A percentile compares a stretch with the other conserved stretches of the same genome.
phyloP scores from a whole-genome alignment of 2,888 invertebrate species.

The Drosophila ezoana region DNA sequence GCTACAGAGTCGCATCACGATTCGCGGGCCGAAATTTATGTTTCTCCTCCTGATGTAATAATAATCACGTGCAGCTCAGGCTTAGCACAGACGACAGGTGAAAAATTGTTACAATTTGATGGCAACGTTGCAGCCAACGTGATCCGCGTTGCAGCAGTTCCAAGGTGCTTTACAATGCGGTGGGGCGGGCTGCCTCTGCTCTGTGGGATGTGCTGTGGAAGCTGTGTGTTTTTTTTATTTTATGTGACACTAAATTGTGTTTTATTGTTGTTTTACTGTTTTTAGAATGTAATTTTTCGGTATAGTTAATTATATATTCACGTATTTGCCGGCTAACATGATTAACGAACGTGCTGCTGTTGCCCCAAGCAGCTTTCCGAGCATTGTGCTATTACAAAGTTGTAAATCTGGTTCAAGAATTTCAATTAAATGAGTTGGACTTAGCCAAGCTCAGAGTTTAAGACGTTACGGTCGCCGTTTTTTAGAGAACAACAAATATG shows the following conservation, averaged over 20 bases:
- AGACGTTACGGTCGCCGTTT: no score
- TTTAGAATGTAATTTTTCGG: slow-evolving; percentile 60
- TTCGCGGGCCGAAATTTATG: slow-evolving; percentile 69
- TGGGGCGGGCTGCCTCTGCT: slow-evolving; percentile 9
- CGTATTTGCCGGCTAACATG: slow-evolving; percentile 41
- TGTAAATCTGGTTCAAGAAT: slow-evolving; percentile 49
- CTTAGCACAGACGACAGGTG: slow-evolving; percentile 62
- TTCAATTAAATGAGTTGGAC: slow-evolving; percentile 33
- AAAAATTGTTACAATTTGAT: slow-evolving; percentile 79
- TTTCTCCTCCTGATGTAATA: slow-evolving; percentile 73
- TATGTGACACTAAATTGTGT: slow-evolving; percentile 68
- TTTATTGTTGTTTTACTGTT: slow-evolving; percentile 58
- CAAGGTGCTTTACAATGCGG: slow-evolving; percentile 10
- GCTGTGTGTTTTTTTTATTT: slow-evolving; percentile 29
- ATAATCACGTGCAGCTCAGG: slow-evolving; percentile 68
- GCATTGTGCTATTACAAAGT: slow-evolving; percentile 22
- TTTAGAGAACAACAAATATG: neutral
- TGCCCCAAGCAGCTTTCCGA: slow-evolving; percentile 10
- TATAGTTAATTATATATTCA: slow-evolving; percentile 72
- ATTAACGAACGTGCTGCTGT: slow-evolving; percentile 47
- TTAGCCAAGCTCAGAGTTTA: slow-evolving; percentile 1
- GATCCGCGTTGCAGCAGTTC: slow-evolving; percentile 40
- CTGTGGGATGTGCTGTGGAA: slow-evolving; percentile 34
- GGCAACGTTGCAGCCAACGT: slow-evolving; percentile 66
- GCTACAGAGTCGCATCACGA: slow-evolving; percentile 63